Base-by-base conservation (phyloP, 2,888 invertebrate species). In the Bruchidius siliquastri region DNA sequence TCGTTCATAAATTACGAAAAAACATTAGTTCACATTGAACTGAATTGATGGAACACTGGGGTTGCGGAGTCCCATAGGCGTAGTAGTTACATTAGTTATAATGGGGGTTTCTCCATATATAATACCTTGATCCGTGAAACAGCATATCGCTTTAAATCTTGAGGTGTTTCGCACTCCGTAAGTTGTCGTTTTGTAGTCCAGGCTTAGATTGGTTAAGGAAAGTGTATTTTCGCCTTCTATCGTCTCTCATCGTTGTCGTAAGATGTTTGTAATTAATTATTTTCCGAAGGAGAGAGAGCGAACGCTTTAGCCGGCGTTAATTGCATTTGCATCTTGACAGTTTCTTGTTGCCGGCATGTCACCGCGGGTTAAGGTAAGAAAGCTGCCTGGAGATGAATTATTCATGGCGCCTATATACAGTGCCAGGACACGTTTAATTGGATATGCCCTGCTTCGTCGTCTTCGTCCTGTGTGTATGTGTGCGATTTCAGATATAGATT, bases 311-410 rank as follows among this genome's bases (percentile, higher is more conserved):
- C 82, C 83, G 84, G 82, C 83, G 85, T 86, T 86, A 86, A 86
- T 86, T 86, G 85, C 86, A 86, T 86, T 86, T 86, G 85, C 86
- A 86, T 86, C 86, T 84, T 85, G 85, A 85, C 86, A 85, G 85
- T 84, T 85, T 85, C 85, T 86, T 85, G 85, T 85, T 84, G 85
- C 85, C 84, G 84, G 84, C 82, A 82, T 84, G 86, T 86, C 86
- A 84, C 83, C 82, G 81, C 82, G 84, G 84, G 85, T 86, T 86
- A 86, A 86, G 86, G 86, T 86, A 86, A 85, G 85, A 85, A 85
- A 85, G 84, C 84, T 82, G 85, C 84, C 83, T 49, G 8, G 82
- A 81, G 81, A 85, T 86, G 86, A 86, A 86, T 86, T 84, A 86
- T 86, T 86, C 86, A 86, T 74, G 73, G 70, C 72, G 77, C 74